Conservation (phyloP, 2,888 invertebrate species). For the Hyppa rectilinea region DNA sequence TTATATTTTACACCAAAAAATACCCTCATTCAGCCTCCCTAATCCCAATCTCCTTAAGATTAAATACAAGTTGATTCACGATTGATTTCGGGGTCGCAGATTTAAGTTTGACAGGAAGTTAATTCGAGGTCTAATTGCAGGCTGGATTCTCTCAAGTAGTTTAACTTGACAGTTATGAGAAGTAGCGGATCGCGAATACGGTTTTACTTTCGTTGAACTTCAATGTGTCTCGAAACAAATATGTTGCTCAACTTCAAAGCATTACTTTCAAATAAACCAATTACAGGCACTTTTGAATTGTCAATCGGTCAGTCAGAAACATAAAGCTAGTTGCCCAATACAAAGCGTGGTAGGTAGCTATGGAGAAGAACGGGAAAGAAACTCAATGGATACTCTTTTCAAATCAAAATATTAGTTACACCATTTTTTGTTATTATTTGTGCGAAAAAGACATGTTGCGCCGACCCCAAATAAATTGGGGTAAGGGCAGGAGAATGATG, state of each 20-base stretch:
- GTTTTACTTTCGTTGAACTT: constrained; percentile 3
- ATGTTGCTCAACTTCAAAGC: no score
- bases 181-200: constrained; percentile 23
- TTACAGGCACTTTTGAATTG: background rate
- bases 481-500: no score
- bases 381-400: no score
- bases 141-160: constrained; percentile 18
- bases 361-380: no score
- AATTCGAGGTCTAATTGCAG: constrained; percentile 42
- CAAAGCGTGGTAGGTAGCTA: no score
- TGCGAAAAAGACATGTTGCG: no score
- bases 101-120: constrained; percentile 41
- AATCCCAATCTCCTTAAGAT: constrained; percentile 32
- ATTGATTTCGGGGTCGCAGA: constrained; percentile 30
- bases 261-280: no score
- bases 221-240: constrained; percentile 1
- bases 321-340: background rate
- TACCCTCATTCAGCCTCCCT: constrained; percentile 36
- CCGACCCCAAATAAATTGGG: no score
- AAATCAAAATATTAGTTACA: no score
- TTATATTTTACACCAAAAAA: constrained; percentile 45
- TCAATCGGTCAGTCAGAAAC: background rate
- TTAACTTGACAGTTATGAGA: constrained; percentile 38
- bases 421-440: no score
- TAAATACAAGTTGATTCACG: constrained; percentile 33